Percentiles rank a stretch among this genome's conserved stretches.
Evolutionary conservation across 2,113 vertebrate genomes (phyloP).

Genomic region (Cnemophilus loriae): DNA sequence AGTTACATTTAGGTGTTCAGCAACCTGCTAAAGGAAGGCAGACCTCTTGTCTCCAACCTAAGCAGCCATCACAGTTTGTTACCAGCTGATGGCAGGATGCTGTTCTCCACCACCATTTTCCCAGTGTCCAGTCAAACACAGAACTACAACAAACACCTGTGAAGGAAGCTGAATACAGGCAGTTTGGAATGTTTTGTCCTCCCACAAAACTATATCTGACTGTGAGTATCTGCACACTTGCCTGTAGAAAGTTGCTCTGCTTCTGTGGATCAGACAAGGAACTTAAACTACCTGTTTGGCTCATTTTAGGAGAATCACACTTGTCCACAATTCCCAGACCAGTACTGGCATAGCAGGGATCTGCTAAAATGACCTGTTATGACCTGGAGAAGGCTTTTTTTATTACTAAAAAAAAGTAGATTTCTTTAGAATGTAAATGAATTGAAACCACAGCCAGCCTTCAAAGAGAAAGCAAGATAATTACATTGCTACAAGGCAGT

Average conservation of each 20-base stretch:
- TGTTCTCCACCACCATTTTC: neutral
- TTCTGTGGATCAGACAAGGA: neutral
- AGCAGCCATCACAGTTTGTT: neutral
- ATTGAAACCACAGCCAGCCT: conserved; percentile 24
- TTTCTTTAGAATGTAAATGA: conserved; percentile 52
- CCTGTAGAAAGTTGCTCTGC: neutral
- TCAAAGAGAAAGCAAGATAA: conserved; percentile 48
- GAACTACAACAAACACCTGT: neutral
- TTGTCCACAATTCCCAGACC: neutral
- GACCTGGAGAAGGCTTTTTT: neutral
- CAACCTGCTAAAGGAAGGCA: neutral
- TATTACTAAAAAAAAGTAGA: neutral
- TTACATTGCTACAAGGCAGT: conserved; percentile 28
- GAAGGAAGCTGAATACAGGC: neutral
- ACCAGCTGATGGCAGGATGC: neutral
- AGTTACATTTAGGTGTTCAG: neutral
- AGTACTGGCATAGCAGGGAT: neutral
- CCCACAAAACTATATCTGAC: neutral
- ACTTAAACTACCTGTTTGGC: neutral
- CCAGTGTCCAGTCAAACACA: neutral
- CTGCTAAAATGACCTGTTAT: neutral
- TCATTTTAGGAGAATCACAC: neutral
- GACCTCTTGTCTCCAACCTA: neutral
- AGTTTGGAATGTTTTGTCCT: neutral
- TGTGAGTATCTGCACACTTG: neutral